Percentiles rank a stretch among this genome's conserved stretches.
These are phyloP conservation scores for Taenioides sp. DNA, from an alignment of 2,797 vertebrate genomes.

Conservation along the genomic window DNA sequence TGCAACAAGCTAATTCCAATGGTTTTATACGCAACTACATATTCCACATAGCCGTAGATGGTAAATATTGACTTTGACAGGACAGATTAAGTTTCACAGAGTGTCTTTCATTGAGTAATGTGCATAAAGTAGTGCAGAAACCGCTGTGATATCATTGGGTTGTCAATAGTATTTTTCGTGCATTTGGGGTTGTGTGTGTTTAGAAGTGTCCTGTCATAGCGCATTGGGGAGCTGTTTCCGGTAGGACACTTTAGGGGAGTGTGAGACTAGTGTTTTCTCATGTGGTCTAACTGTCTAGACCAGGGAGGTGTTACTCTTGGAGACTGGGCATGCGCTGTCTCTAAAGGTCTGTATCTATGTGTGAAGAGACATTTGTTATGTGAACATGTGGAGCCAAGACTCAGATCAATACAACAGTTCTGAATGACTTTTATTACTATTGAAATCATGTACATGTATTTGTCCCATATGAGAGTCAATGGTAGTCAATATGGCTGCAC, in stretches of 20 bases:
- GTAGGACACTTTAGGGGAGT: slow-evolving; percentile 40
- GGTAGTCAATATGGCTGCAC: not conserved
- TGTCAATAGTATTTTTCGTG: slow-evolving; percentile 56
- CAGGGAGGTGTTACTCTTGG: slow-evolving; percentile 17
- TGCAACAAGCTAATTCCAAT: slow-evolving; percentile 21
- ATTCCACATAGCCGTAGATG: slow-evolving; percentile 35
- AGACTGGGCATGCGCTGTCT: slow-evolving; percentile 13
- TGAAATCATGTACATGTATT: not conserved
- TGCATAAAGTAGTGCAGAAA: slow-evolving; percentile 38
- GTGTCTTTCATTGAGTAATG: slow-evolving; percentile 52
- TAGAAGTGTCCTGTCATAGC: slow-evolving; percentile 37
- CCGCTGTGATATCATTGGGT: slow-evolving; percentile 60
- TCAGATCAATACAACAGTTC: not conserved
- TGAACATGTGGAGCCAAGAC: not conserved
- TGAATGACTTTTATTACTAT: not conserved
- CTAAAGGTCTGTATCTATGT: not conserved
- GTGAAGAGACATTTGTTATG: slow-evolving; percentile 1
- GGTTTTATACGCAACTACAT: slow-evolving; percentile 27
- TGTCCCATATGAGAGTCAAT: no score
- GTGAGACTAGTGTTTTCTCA: slow-evolving; percentile 42
- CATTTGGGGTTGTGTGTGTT: slow-evolving; percentile 36
- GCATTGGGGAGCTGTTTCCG: slow-evolving; percentile 38
- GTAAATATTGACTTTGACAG: slow-evolving; percentile 55
- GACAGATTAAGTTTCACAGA: slow-evolving; percentile 51
- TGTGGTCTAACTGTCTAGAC: slow-evolving; percentile 56